phyloP scores from a whole-genome alignment of 2,113 vertebrate genomes.

The Zapus hudsonius region DNA sequence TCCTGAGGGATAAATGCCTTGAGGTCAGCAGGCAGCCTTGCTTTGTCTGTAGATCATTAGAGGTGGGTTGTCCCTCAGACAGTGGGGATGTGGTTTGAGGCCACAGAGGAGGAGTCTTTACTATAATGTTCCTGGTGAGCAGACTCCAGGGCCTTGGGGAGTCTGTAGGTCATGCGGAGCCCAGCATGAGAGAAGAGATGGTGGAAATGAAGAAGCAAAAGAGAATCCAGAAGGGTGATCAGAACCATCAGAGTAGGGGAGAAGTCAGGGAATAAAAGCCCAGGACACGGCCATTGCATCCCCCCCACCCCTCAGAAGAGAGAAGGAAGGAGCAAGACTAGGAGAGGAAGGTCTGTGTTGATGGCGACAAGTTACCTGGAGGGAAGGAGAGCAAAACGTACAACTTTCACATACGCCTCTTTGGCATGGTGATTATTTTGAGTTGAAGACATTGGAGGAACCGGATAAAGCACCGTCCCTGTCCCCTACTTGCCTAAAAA shows the following conservation, averaged over 20 bases:
- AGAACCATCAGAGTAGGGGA: background rate
- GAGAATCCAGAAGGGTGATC: background rate
- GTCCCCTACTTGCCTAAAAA: background rate
- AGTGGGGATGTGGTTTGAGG: background rate
- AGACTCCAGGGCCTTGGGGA: background rate
- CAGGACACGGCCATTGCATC: background rate
- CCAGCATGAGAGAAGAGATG: background rate
- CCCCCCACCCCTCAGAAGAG: background rate
- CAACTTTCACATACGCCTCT: background rate
- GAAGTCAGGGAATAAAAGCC: background rate
- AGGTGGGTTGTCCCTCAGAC: background rate
- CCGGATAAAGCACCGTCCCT: background rate
- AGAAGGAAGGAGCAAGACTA: background rate
- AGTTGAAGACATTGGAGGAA: background rate
- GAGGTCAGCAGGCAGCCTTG: background rate
- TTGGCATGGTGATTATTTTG: background rate
- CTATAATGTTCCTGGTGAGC: background rate
- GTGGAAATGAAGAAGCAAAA: background rate
- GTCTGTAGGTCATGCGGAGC: background rate
- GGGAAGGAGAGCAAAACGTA: background rate
- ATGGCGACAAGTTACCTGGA: background rate
- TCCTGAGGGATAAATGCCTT: background rate
- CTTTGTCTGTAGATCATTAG: background rate
- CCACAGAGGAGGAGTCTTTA: background rate
- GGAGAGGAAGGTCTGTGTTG: background rate